A percentile compares a stretch with the other conserved stretches of the same genome.
phyloP scores from a whole-genome alignment of 2,113 vertebrate species.

The Ceratotherium simum region DNA sequence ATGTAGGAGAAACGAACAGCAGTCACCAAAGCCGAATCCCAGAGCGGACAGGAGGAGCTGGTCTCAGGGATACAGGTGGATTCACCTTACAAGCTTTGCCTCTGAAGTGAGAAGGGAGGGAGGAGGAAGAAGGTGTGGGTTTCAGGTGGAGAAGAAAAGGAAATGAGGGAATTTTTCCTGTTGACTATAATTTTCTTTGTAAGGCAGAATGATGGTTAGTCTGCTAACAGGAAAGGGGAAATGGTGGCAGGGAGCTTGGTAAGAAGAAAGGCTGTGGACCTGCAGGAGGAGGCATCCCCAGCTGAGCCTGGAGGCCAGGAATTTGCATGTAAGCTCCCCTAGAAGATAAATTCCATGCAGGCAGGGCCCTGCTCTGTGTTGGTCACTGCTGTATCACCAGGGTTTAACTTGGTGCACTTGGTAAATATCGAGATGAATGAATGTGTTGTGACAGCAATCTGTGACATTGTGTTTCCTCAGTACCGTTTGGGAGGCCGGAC shows the following conservation, averaged over 20 bases:
- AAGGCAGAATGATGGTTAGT: not conserved
- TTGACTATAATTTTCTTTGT: not conserved
- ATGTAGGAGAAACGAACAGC: not conserved
- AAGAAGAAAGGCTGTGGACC: not conserved
- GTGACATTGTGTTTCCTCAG: not conserved
- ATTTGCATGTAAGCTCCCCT: accelerated
- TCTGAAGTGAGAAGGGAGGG: not conserved
- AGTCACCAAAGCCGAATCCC: not conserved
- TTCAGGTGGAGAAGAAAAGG: not conserved
- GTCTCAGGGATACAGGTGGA: accelerated
- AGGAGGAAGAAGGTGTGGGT: not conserved
- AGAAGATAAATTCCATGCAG: accelerated
- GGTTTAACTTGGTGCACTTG: not conserved
- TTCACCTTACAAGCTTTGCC: accelerated
- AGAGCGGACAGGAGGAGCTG: accelerated
- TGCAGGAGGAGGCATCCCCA: not conserved
- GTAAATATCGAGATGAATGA: not conserved
- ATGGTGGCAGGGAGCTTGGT: not conserved
- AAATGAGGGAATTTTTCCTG: not conserved
- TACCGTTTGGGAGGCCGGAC: not conserved
- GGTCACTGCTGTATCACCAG: too few relatives aligned
- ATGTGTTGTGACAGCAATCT: accelerated
- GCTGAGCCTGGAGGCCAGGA: not conserved
- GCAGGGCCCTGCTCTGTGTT: not conserved
- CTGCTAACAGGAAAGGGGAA: not conserved